Evolutionary conservation across 2,113 vertebrate species (phyloP), one percentile per base, ranked within the genome.

Genomic region (Corydoras maculifer): DNA sequence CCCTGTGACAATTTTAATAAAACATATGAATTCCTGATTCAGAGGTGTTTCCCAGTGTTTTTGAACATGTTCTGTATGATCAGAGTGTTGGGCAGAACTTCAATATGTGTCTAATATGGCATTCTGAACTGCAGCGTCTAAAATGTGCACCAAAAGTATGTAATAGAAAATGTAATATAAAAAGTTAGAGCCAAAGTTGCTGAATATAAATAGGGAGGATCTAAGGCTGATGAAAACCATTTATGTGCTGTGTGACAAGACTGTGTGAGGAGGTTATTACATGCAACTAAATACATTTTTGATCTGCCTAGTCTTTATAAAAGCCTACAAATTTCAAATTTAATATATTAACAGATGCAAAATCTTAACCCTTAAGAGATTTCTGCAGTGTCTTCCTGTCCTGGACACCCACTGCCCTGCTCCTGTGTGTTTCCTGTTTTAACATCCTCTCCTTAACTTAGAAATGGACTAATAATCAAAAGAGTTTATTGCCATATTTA

Each of bases 161-260:
- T 55, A 59, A 65, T 64, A 10, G 31, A 69, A 77, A 77, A 63
- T 58, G 59, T 67, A 30, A 59, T 29, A 57, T 58, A 48, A 14
- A 18, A 43, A 13, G 4, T 8, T 25, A 9, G 61, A 55, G 75
- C 32, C 14, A 65, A 61, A 64, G 65, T 32, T 69, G 48, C 54
- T 73, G 66, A 69, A 59, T 65, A 57, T 66, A 71, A 74, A 73
- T 62, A 35, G 55, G 55, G 25, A 51, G 67, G 61, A 57, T 53
- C 50, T 64, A 32, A 66, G 30, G 72, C 53, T 65, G 50, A 70
- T 72, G 53, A 70, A 62, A 76, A 55, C 59, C 30, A 29, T 60
- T 75, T 69, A 54, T 5, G 11, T 62, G 68, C 70, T 62, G 31
- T 62, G 60, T 68, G 65, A 48, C 61, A 65, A 57, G 9, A 53